Evolutionary conservation across 2,113 vertebrate genomes (phyloP).

Genomic region (Gracilinanus agilis): DNA sequence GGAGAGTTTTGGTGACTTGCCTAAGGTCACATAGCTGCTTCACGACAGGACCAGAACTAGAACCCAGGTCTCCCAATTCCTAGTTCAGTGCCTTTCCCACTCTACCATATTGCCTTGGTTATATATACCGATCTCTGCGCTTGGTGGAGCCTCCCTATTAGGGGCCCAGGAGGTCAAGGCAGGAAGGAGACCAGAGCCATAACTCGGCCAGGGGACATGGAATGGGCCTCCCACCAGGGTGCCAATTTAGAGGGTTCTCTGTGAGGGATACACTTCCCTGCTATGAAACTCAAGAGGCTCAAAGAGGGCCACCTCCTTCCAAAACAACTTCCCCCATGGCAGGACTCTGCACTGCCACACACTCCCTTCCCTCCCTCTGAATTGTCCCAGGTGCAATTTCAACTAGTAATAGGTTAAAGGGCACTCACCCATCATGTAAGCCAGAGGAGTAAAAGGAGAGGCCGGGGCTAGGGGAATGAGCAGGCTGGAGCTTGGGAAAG

Average conservation of each 20-base stretch:
- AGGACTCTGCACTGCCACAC: neutral
- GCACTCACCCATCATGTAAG: constrained; percentile 93
- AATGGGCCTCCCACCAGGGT: neutral
- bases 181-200: neutral
- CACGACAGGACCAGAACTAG: neutral
- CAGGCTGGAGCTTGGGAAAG: constrained; percentile 87
- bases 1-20: neutral
- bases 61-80: neutral
- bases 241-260: neutral
- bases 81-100: neutral
- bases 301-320: neutral
- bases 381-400: neutral
- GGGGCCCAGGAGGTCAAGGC: neutral
- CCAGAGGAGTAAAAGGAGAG: constrained; percentile 97
- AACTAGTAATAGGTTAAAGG: neutral
- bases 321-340: too few species aligned
- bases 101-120: neutral
- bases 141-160: rapidly evolving
- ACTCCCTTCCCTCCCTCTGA: neutral
- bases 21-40: neutral
- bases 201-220: neutral
- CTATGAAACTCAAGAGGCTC: neutral
- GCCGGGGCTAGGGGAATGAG: constrained; percentile 89
- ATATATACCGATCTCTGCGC: too few species aligned
- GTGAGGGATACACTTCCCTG: neutral